phyloP scores from a whole-genome alignment of 2,888 invertebrate species.

The Pheosia gnoma region DNA sequence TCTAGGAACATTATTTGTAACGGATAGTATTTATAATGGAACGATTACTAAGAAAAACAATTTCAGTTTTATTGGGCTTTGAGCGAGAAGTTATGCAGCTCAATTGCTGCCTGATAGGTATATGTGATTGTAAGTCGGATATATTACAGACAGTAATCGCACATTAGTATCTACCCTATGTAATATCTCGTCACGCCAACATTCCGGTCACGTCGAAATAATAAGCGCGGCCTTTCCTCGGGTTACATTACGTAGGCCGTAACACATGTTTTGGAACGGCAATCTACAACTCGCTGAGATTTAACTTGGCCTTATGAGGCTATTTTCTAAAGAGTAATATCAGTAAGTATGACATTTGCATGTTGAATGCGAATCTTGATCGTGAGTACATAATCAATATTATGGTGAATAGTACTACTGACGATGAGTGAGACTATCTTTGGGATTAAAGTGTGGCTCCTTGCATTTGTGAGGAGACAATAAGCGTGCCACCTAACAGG shows the following conservation, averaged over 20 bases:
- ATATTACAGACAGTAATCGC: not conserved
- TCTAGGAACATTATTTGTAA: too few relatives aligned
- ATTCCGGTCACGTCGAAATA: slow-evolving; percentile 48
- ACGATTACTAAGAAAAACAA: too few relatives aligned
- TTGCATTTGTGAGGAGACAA: too few relatives aligned
- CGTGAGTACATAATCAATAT: not conserved
- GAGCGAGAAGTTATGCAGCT: too few relatives aligned
- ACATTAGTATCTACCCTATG: not conserved
- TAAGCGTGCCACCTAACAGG: too few relatives aligned
- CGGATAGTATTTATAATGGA: too few relatives aligned
- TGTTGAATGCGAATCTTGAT: slow-evolving; percentile 6
- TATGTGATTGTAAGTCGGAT: too few relatives aligned
- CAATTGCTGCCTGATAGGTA: not conserved
- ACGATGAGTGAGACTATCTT: too few relatives aligned
- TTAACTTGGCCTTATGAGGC: slow-evolving; percentile 15
- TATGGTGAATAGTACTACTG: not conserved
- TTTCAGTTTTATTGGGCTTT: too few relatives aligned
- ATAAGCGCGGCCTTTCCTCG: slow-evolving; percentile 46
- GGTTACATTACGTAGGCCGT: slow-evolving; percentile 37
- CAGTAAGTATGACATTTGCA: slow-evolving; percentile 10
- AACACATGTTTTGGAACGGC: slow-evolving; percentile 25
- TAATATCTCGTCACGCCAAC: slow-evolving; percentile 24
- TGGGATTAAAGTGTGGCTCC: too few relatives aligned
- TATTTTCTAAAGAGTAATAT: slow-evolving; percentile 16
- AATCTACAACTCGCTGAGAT: slow-evolving; percentile 13